A percentile compares a stretch with the other conserved stretches of the same genome.
These are phyloP conservation scores for Toxotes jaculatrix DNA, from an alignment of 2,113 vertebrate genomes.

Conservation along the genomic window DNA sequence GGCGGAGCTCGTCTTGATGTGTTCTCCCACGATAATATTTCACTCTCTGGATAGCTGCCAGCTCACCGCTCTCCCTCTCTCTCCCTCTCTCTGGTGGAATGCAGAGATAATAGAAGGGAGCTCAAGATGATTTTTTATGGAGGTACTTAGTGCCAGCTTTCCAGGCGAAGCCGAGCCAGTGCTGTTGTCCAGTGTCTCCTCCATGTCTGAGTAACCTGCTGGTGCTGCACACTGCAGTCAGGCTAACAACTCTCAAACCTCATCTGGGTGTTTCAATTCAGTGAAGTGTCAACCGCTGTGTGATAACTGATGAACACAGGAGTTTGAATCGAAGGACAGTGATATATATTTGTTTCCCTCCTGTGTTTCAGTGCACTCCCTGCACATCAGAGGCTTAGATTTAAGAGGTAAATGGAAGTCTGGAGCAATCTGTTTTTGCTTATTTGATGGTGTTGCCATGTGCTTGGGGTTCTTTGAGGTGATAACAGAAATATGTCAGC, in stretches of 20 bases:
- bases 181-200: conserved; percentile 4
- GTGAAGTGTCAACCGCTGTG: conserved; percentile 16
- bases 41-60: conserved; percentile 65
- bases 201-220: conserved; percentile 44
- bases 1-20: conserved; percentile 50
- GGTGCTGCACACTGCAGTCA: neutral
- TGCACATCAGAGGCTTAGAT: conserved; percentile 23
- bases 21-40: conserved; percentile 75
- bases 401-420: conserved; percentile 30
- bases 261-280: conserved; percentile 17
- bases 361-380: neutral
- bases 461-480: conserved; percentile 57
- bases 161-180: conserved; percentile 28
- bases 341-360: conserved; percentile 13
- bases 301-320: conserved; percentile 15
- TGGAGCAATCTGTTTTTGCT: conserved; percentile 54
- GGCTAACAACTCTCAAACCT: conserved; percentile 7
- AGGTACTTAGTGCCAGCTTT: conserved; percentile 58
- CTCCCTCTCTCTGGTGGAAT: conserved; percentile 67
- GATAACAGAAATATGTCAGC: conserved; percentile 63
- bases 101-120: conserved; percentile 66
- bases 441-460: conserved; percentile 58
- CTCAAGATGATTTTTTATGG: conserved; percentile 60
- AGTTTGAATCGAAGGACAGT: neutral
- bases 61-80: conserved; percentile 43